Base-by-base conservation (phyloP, 2,888 invertebrate genomes). In the Podabrus alpinus region DNA sequence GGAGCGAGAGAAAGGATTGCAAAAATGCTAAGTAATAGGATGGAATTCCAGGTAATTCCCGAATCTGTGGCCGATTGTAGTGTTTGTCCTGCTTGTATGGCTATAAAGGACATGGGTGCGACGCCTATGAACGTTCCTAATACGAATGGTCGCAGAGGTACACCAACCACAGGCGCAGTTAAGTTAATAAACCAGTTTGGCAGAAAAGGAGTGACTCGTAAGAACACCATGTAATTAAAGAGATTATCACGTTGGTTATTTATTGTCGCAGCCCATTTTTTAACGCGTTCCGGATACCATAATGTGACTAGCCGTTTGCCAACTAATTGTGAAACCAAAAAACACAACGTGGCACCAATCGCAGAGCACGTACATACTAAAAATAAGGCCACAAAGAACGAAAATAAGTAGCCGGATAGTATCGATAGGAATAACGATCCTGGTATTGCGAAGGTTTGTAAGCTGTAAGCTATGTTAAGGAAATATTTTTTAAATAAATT, bases 161-260 rank as follows among this genome's bases (percentile, higher is more conserved):
- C 98, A 81, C 97, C 97, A 83, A 99, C 95, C 59, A 99, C 95
- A 60, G 99, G 99, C 78, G 98, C 96, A 0, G 96, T 94, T 85
- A 99, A 91, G 88, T 98, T 98, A 80, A 98, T 98, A 87, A 99
- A 98, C 99, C 99, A 99, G 88, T 99, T 99, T 9, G 99, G 99
- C 82, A 99, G 89, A 85, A 99, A 94, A 71, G 99, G 99, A 21
- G 99, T 99, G 85, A 99, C 95, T 64, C 99, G 92, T 80, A 99
- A 90, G 87, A 99, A 99, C 84, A 99, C 91, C 82, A 99, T 96
- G 86, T 99, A 99, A 89, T 97, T 97, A 76, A 99, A 91, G 79
- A 99, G 89, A 86, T 98, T 94, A 81, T 95, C 93, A 78, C 92
- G 91, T 86, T 99, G 98, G 84, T 94, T 94, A 61, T 92, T 89